These are phyloP conservation scores for Otolemur garnettii DNA, from an alignment of 2,113 vertebrate genomes.

Conservation along the genomic window DNA sequence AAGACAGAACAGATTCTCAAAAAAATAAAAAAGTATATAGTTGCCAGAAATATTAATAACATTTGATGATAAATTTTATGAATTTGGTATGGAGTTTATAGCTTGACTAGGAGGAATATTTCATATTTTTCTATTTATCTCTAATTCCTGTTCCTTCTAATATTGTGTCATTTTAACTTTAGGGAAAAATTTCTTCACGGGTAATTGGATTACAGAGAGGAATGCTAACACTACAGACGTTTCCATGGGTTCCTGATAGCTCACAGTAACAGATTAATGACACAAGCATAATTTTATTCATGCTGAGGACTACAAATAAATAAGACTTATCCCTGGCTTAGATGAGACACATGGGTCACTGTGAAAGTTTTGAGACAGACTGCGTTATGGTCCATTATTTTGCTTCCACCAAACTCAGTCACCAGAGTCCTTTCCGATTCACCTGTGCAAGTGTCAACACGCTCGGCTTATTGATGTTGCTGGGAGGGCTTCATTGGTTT, in stretches of 20 bases:
- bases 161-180: slow-evolving; percentile 33
- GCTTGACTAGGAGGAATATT: slow-evolving; percentile 41
- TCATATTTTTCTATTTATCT: slow-evolving; percentile 21
- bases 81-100: background rate
- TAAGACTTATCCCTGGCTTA: background rate
- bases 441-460: too few species aligned
- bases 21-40: background rate
- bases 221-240: slow-evolving; percentile 12
- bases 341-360: background rate
- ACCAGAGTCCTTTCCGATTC: too few species aligned
- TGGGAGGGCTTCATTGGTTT: too few species aligned
- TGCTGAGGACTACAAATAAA: background rate
- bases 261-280: background rate
- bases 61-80: slow-evolving; percentile 19
- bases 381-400: too few species aligned
- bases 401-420: too few species aligned
- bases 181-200: slow-evolving; percentile 24
- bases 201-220: slow-evolving; percentile 1
- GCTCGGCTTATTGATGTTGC: too few species aligned
- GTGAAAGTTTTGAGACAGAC: too few species aligned
- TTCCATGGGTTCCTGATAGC: background rate
- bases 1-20: background rate
- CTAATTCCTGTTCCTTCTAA: slow-evolving; percentile 43
- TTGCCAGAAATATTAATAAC: slow-evolving; percentile 9
- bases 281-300: background rate